phyloP scores from a whole-genome alignment of 2,797 vertebrate species.

The Protonibea diacanthus region DNA sequence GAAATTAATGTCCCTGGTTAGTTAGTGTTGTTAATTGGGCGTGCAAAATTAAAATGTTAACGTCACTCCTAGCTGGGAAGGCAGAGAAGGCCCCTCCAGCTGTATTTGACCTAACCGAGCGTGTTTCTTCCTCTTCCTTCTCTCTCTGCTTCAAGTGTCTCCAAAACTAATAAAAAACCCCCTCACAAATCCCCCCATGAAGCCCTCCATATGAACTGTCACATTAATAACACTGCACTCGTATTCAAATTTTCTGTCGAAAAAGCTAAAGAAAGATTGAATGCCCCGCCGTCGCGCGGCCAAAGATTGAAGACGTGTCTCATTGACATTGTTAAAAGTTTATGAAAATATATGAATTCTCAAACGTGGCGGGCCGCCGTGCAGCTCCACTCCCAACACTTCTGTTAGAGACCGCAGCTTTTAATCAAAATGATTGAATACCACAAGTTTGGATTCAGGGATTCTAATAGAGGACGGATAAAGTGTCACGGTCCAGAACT shows the following conservation, averaged over 20 bases:
- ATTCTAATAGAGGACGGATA: constrained; percentile 88
- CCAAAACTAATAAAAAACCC: constrained; percentile 84
- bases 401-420: constrained; percentile 99
- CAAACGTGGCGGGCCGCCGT: constrained; percentile 96
- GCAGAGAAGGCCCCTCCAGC: constrained; percentile 61
- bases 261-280: constrained; percentile 99
- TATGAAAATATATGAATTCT: constrained; percentile 99
- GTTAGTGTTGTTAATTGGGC: constrained; percentile 84
- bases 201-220: constrained; percentile 91
- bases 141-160: constrained; percentile 83
- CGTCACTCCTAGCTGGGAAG: constrained; percentile 65
- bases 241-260: constrained; percentile 99
- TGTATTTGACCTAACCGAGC: constrained; percentile 81
- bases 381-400: constrained; percentile 95
- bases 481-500: constrained; percentile 82
- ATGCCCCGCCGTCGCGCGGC: constrained; percentile 95
- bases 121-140: constrained; percentile 67
- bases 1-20: constrained; percentile 83
- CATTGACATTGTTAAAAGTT: constrained; percentile 99
- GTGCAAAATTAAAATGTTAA: constrained; percentile 83
- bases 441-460: constrained; percentile 96
- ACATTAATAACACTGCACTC: constrained; percentile 98
- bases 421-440: constrained; percentile 99
- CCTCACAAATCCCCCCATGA: constrained; percentile 83
- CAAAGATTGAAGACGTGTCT: constrained; percentile 99